A percentile compares a stretch with the other conserved stretches of the same genome.
Evolutionary conservation across 2,888 invertebrate species (phyloP).

Genomic region (Dimorphilus gyrociliatus): DNA sequence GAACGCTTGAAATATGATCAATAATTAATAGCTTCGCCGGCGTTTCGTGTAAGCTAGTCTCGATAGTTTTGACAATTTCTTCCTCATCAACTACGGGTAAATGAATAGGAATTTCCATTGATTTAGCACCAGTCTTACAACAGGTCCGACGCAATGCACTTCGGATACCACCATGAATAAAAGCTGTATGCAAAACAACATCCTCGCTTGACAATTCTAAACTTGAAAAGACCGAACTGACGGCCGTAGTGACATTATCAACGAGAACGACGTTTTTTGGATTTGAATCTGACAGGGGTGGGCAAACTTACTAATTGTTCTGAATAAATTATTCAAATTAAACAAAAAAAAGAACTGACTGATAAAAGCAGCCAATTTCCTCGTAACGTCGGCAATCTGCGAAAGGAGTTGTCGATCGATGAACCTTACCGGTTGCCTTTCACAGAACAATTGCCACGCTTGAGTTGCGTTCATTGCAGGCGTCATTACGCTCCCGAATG

Average conservation of each 20-base stretch:
- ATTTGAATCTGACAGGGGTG: constrained; percentile 19
- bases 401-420: constrained; percentile 30
- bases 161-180: too few relatives aligned
- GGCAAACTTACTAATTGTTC: background rate
- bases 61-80: too few relatives aligned
- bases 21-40: constrained; percentile 25
- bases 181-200: too few relatives aligned
- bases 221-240: constrained; percentile 18
- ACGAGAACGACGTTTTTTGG: constrained; percentile 22
- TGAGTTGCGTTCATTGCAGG: constrained; percentile 23
- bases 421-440: constrained; percentile 28
- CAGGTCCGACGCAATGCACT: too few relatives aligned
- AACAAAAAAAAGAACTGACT: constrained; percentile 12
- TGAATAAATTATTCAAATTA: background rate
- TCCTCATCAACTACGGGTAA: too few relatives aligned
- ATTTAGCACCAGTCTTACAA: too few relatives aligned
- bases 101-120: too few relatives aligned
- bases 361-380: constrained; percentile 28
- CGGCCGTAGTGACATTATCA: constrained; percentile 26
- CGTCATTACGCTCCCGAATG: constrained; percentile 28
- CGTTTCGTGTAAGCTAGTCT: too few relatives aligned
- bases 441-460: constrained; percentile 27
- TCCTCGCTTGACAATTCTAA: too few relatives aligned
- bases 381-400: constrained; percentile 21
- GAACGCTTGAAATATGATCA: constrained; percentile 34